Evolutionary conservation across 1,140 invertebrate species (phyloP).

Genomic region (Neelides sp.): DNA sequence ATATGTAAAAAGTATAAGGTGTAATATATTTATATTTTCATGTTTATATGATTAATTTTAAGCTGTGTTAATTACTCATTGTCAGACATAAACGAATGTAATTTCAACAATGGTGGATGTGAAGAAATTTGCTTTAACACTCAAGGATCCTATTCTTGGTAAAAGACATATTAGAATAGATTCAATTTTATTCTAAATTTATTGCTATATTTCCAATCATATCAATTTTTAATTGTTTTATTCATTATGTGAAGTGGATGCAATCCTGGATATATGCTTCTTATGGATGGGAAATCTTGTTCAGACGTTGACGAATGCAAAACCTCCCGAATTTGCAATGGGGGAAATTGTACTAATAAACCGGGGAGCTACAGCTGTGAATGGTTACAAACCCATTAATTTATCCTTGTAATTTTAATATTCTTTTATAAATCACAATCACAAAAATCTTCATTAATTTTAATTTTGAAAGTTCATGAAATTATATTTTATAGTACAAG

Average conservation of each 20-base stretch:
- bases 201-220: constrained; percentile 8
- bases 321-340: constrained; percentile 63
- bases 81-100: constrained; percentile 53
- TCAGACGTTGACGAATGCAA: constrained; percentile 55
- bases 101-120: constrained; percentile 48
- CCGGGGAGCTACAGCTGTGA: constrained; percentile 62
- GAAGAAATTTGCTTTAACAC: constrained; percentile 50
- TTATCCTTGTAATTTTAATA: not conserved
- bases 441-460: not conserved
- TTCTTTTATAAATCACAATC: not conserved
- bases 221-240: not conserved
- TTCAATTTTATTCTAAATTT: constrained; percentile 9
- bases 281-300: constrained; percentile 38
- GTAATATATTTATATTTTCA: not conserved
- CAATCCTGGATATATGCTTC: constrained; percentile 36
- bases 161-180: not conserved
- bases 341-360: constrained; percentile 66
- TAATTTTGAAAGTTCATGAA: not conserved
- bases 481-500: constrained; percentile 52
- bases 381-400: too few species aligned
- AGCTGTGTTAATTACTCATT: constrained; percentile 14
- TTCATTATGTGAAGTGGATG: constrained; percentile 32
- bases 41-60: constrained; percentile 7
- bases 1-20: constrained; percentile 6
- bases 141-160: constrained; percentile 44